Evolutionary conservation across 2,888 invertebrate genomes (phyloP), one percentile per base, ranked within the genome.

Genomic region (Torymus tubicola): DNA sequence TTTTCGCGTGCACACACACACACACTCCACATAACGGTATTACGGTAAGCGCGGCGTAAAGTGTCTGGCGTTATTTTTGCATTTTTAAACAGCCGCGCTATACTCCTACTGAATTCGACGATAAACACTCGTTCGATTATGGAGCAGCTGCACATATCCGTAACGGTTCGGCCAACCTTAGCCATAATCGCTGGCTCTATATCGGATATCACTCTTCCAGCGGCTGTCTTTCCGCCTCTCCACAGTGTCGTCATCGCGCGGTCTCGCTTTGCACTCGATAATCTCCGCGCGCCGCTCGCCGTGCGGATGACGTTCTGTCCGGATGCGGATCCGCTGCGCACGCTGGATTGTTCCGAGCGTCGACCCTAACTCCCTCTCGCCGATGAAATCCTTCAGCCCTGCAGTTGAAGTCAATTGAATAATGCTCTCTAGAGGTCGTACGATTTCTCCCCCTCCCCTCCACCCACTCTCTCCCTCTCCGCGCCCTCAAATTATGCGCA

Each of bases 241-340:
- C 10, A 13, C 18, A 16, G 50, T 52, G 64, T 64, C 57, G 58
- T 65, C 65, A 57, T 8, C 53, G 58, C 16, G 18, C n/a, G 60
- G n/a, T n/a, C n/a, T n/a, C n/a, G 60, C 60, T 71, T 18, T 10
- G 53, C 3, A 58, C 11, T 70, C 70, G 77, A 68, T 68, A 75
- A 67, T 70, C 63, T 57, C 64, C 64, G 55, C n/a, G 42, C 52
- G 64, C 14, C 13, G 63, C 60, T n/a, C 31, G 50, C 68, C 64
- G 73, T 70, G 70, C 65, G 73, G 69, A 69, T 80, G 80, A 75
- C 80, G 80, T 74, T 70, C 58, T 69, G 63, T 70, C 74, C 74
- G 74, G 53, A 18, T 60, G 16, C 21, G 60, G 53, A 73, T 63
- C 31, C 70, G 63, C 64, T 24, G 57, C 64, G 57, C 63, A 21